Base-by-base conservation (phyloP, 1,140 invertebrate genomes). In the Holcopasites calliopsidis region DNA sequence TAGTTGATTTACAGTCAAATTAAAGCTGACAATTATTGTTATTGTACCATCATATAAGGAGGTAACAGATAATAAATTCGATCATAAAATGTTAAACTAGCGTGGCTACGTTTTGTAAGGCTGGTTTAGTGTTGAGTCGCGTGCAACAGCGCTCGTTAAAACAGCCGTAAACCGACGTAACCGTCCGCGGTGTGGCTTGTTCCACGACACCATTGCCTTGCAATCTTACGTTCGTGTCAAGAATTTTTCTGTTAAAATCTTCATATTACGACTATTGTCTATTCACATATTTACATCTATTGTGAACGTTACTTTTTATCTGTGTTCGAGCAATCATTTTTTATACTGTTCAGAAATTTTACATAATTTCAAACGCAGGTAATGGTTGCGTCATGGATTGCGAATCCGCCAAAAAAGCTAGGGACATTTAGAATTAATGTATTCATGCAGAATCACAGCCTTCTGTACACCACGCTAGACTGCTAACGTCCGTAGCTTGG, bases 41-140 rank as follows among this genome's bases (percentile, higher is more conserved):
- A 92, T 92, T 88, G 87, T 89, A 80, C 86, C 86, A 79, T 91
- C 87, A 89, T 91, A 90, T 90, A 90, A 91, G 90, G 87, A 91
- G 90, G 87, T 90, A 91, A 90, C 90, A 91, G 89, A 91, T 92
- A 92, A 92, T 92, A 92, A 92, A 92, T 91, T 89, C 83, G 82
- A 84, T 84, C 89, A 85, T 92, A 92, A 92, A 91, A 90, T 86
- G 86, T 89, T 89, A 87, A 91, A 90, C 88, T 91, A 91, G 89
- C 91, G 90, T 91, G 89, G 87, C 85, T 87, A 86, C 84, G 87
- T 91, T 91, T 89, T 90, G 91, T 91, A 91, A 89, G 87, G 88
- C 83, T 88, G 87, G 86, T 90, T 91, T 91, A 91, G 89, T 91
- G 88, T 87, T 88, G 88, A 91, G 88, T 92, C 88, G 90, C 90